A percentile compares a stretch with the other conserved stretches of the same genome.
Evolutionary conservation across 2,113 vertebrate species (phyloP).

Genomic region (Smithornis capensis): DNA sequence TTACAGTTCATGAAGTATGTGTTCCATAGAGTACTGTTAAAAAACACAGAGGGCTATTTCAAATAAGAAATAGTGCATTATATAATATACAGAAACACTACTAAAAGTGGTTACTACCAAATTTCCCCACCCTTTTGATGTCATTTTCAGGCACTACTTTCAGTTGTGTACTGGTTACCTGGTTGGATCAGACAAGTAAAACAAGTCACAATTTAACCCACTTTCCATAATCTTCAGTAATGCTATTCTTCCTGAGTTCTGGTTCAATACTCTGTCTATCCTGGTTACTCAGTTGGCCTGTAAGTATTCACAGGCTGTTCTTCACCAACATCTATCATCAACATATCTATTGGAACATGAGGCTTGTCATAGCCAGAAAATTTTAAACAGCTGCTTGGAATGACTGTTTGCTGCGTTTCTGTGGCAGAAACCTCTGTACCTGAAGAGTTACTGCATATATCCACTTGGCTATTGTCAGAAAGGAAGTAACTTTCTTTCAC

Average conservation of each 20-base stretch:
- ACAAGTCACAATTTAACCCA: not conserved
- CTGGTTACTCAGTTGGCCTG: not conserved
- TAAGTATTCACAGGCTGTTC: conserved; percentile 69
- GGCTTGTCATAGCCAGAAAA: conserved; percentile 77
- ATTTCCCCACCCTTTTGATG: not conserved
- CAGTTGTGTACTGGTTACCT: not conserved
- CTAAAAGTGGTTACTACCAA: not conserved
- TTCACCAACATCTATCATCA: conserved; percentile 34
- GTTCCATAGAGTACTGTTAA: not conserved
- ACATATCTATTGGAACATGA: conserved; percentile 58
- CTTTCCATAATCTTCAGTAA: not conserved
- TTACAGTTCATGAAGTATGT: not conserved
- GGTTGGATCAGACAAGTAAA: not conserved
- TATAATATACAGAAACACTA: not conserved
- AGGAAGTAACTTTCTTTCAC: conserved; percentile 5
- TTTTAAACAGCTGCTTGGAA: not conserved
- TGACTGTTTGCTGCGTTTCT: not conserved
- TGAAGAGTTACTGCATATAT: not conserved
- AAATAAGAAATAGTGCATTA: not conserved
- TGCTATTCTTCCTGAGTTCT: not conserved
- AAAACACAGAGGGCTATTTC: not conserved
- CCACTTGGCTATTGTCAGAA: conserved; percentile 23
- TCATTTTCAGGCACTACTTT: not conserved
- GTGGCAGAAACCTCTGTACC: not conserved
- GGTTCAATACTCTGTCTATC: not conserved